Evolutionary conservation across 1,140 invertebrate genomes (phyloP).

Genomic region (Brachionus angularis): DNA sequence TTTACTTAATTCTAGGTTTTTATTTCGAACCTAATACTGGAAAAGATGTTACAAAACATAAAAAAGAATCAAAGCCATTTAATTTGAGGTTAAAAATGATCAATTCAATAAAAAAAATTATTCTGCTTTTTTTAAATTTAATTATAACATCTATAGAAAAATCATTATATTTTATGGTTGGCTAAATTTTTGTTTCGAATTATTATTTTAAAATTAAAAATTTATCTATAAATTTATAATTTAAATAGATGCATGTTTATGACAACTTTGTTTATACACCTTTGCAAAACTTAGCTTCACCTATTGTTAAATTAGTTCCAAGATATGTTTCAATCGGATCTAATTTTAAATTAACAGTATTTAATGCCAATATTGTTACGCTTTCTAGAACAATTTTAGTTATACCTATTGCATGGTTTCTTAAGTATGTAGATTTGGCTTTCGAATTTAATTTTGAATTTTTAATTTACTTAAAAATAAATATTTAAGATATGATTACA

Average conservation of each 20-base stretch:
- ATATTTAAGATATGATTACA: conserved; percentile 47
- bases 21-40: too few species aligned
- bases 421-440: conserved; percentile 48
- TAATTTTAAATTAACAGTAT: conserved; percentile 44
- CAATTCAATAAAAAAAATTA: too few species aligned
- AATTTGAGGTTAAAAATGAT: too few species aligned
- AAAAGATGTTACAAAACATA: too few species aligned
- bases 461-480: neutral
- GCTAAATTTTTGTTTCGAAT: neutral
- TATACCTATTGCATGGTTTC: conserved; percentile 48
- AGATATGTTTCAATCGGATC: conserved; percentile 16
- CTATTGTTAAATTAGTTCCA: conserved; percentile 6
- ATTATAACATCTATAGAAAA: too few species aligned
- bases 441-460: neutral
- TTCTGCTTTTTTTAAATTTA: too few species aligned
- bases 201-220: neutral
- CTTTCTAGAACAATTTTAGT: conserved; percentile 49
- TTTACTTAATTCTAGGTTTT: neutral
- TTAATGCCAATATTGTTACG: conserved; percentile 51
- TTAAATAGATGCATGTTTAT: conserved; percentile 32
- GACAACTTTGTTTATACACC: conserved; percentile 40
- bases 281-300: conserved; percentile 19
- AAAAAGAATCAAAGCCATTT: too few species aligned
- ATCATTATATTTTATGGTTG: too few species aligned
- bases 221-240: too few species aligned